These are phyloP conservation scores for Perca fluviatilis DNA, from an alignment of 2,113 vertebrate genomes.

Conservation along the genomic window DNA sequence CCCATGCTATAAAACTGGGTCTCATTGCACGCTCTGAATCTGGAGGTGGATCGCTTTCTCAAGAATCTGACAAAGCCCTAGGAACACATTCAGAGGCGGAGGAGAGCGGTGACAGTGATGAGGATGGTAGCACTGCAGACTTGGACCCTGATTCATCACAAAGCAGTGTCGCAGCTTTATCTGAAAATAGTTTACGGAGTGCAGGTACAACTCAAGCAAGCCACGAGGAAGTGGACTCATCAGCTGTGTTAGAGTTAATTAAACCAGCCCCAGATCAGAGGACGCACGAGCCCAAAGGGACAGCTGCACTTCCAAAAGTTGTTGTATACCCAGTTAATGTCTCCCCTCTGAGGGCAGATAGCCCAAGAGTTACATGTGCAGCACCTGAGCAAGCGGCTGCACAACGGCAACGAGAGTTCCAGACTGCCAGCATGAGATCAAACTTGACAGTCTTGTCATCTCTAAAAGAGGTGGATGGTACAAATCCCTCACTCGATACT, in stretches of 20 bases:
- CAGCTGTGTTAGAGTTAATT: conserved; percentile 64
- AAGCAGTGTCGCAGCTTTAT: conserved; percentile 80
- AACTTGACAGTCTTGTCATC: conserved; percentile 82
- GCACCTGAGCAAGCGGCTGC: conserved; percentile 86
- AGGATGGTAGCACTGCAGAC: conserved; percentile 90
- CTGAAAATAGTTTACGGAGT: conserved; percentile 84
- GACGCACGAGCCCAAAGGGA: conserved; percentile 85
- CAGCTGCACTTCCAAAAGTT: conserved; percentile 92
- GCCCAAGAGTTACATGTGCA: conserved; percentile 87
- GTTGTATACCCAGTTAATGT: conserved; percentile 92
- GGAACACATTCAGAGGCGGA: conserved; percentile 93
- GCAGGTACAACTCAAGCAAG: conserved; percentile 77
- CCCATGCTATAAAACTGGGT: conserved; percentile 96
- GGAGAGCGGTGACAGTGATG: conserved; percentile 95
- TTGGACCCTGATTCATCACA: conserved; percentile 87
- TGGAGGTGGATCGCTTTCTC: conserved; percentile 88
- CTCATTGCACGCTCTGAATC: conserved; percentile 92
- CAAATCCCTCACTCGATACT: conserved; percentile 83
- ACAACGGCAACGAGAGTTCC: conserved; percentile 89
- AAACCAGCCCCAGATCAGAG: conserved; percentile 81
- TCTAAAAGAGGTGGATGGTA: conserved; percentile 86
- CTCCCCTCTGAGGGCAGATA: conserved; percentile 91
- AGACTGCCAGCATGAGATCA: conserved; percentile 78
- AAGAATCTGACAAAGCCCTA: conserved; percentile 93
- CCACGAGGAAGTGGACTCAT: conserved; percentile 69